Evolutionary conservation across 2,888 invertebrate genomes (phyloP), one percentile per base, ranked within the genome.

Genomic region (Diplazon laetatorius): DNA sequence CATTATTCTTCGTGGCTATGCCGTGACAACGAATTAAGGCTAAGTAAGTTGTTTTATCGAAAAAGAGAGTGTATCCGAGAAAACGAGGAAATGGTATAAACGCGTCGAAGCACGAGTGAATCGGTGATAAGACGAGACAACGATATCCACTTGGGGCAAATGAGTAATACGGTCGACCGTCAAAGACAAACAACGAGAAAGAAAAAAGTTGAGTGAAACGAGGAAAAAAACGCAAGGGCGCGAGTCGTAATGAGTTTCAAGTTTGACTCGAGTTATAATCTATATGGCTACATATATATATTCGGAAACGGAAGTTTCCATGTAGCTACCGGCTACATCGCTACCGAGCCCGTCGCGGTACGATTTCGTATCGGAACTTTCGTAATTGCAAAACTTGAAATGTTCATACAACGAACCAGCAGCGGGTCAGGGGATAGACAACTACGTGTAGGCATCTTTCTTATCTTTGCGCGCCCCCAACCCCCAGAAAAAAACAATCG

Each of bases 101-200:
- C n/a, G n/a, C 42, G 35, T 35, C 48, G 20, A 63, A 3, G 62
- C 46, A 72, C 72, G 71, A 76, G 76, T 78, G 82, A 83, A 78
- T 82, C 9, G 10, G 14, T 14, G 87, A 87, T 87, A 88, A 86
- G 80, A 78, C 69, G 69, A 76, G 82, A 87, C 87, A 86, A 70
- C 65, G 82, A 80, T 87, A 83, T 80, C 80, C 86, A 87, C 88
- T 87, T 87, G 66, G 76, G 50, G 42, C 25, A 68, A 50, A 30
- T 48, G 3, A 37, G 20, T 12, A 18, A 52, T 18, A 30, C 16
- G 22, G 9, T 39, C 39, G 39, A 52, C 16, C 14, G 14, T 12
- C 22, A 12, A 10, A 22, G 22, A 42, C 37, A 66, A 52, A 66
- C 2, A 16, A 6, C 18, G 10, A 48, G 2, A 10, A 20, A 20